phyloP scores from a whole-genome alignment of 53 echinoderm and acorn worm species.

The Astropecten irregularis region DNA sequence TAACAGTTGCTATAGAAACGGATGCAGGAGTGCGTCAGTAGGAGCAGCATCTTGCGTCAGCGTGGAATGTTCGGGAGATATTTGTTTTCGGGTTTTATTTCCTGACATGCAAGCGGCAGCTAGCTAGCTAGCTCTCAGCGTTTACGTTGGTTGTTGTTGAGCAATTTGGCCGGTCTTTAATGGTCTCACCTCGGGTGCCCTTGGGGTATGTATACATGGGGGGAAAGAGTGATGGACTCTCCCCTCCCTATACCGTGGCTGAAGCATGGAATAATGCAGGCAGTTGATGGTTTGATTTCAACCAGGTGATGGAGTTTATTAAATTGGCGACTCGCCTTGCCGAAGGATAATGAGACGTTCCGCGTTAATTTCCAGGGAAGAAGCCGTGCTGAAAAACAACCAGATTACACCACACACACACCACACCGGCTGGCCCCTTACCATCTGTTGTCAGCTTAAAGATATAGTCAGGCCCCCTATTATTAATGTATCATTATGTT shows the following conservation, averaged over 20 bases:
- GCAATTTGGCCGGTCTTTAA: conserved; percentile 22
- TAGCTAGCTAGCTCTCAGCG: too few relatives aligned
- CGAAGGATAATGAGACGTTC: background rate
- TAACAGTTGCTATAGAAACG: conserved; percentile 31
- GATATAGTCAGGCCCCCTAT: too few relatives aligned
- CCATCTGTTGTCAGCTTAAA: too few relatives aligned
- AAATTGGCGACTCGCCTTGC: background rate
- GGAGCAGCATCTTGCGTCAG: conserved; percentile 28
- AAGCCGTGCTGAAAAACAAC: background rate
- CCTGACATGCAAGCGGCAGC: background rate
- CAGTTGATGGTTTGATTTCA: conserved; percentile 33
- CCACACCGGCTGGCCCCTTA: too few relatives aligned
- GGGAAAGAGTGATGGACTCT: background rate
- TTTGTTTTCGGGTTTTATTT: background rate
- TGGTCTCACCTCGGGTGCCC: conserved; percentile 9
- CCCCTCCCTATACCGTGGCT: background rate
- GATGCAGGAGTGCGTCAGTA: conserved; percentile 27
- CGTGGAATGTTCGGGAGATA: background rate
- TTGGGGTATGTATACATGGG: background rate
- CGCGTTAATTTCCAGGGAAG: background rate
- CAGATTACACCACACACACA: background rate
- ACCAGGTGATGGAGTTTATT: conserved; percentile 9
- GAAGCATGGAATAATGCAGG: background rate
- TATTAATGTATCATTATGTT: too few relatives aligned
- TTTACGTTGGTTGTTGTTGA: conserved; percentile 3